A percentile compares a stretch with the other conserved stretches of the same genome.
Conservation (phyloP, 2,113 vertebrate genomes). For the Syngnathus scovelli region DNA sequence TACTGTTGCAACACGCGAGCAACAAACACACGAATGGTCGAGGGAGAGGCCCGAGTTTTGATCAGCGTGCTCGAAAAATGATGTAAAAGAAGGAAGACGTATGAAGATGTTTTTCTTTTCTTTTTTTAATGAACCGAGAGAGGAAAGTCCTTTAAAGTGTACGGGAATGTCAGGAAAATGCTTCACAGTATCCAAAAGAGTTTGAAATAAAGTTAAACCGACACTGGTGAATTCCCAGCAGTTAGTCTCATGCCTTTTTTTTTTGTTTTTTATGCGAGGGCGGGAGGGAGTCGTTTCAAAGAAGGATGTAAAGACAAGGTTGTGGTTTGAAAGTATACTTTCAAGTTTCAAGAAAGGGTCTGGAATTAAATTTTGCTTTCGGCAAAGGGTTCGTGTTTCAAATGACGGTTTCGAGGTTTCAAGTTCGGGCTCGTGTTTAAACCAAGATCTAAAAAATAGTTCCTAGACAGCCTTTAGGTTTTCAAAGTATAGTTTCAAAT, state of each 20-base stretch:
- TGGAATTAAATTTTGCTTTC: too few species aligned
- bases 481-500: too few species aligned
- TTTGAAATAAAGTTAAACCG: background rate
- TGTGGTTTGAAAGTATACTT: too few species aligned
- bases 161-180: slow-evolving; percentile 13
- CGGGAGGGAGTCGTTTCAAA: background rate
- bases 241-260: background rate
- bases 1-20: slow-evolving; percentile 30
- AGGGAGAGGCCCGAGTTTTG: slow-evolving; percentile 38
- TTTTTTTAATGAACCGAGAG: slow-evolving; percentile 2
- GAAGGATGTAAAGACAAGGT: too few species aligned
- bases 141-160: slow-evolving; percentile 31
- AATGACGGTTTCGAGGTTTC: too few species aligned
- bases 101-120: background rate
- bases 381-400: too few species aligned
- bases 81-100: slow-evolving; percentile 7
- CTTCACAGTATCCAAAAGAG: slow-evolving; percentile 26
- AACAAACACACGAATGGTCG: slow-evolving; percentile 41
- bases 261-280: background rate
- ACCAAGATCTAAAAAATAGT: too few species aligned
- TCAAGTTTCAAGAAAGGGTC: too few species aligned
- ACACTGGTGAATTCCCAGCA: slow-evolving; percentile 1
- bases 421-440: too few species aligned
- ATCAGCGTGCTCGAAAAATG: slow-evolving; percentile 21
- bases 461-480: too few species aligned